A percentile compares a stretch with the other conserved stretches of the same genome.
These are phyloP conservation scores for Carcinoscorpius rotundicauda DNA, from an alignment of 1,140 invertebrate genomes.

Conservation along the genomic window DNA sequence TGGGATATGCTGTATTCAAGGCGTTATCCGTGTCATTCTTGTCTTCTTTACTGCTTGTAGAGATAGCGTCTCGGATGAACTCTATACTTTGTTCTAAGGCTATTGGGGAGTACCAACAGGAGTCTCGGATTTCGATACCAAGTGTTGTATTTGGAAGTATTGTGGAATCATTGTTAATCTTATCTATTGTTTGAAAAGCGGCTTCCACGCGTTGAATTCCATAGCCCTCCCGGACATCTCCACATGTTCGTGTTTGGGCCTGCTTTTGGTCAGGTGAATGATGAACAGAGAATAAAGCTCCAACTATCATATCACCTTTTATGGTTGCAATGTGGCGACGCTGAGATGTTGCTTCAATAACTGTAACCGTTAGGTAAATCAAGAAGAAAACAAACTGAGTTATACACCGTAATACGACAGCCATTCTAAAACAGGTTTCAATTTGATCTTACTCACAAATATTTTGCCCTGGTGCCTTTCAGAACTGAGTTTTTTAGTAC, in stretches of 20 bases:
- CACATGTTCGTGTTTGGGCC: slow-evolving; percentile 42
- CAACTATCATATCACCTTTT: slow-evolving; percentile 53
- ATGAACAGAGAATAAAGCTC: slow-evolving; percentile 60
- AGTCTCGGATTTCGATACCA: slow-evolving; percentile 63
- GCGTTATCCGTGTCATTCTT: slow-evolving; percentile 1
- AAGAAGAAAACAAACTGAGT: no score
- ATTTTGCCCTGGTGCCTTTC: no score
- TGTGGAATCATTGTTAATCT: slow-evolving; percentile 38
- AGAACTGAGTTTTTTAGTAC: no score
- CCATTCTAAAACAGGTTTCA: no score
- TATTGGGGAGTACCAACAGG: slow-evolving; percentile 59
- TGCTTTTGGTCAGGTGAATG: slow-evolving; percentile 46
- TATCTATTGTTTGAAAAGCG: slow-evolving; percentile 44
- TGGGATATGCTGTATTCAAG: neutral
- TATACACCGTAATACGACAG: no score
- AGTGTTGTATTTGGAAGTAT: slow-evolving; percentile 47
- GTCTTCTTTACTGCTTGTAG: slow-evolving; percentile 26
- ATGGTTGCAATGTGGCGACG: slow-evolving; percentile 16
- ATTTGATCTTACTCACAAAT: no score
- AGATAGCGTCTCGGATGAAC: slow-evolving; percentile 55
- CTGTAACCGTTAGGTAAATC: no score
- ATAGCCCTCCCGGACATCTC: slow-evolving; percentile 55
- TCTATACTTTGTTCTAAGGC: slow-evolving; percentile 64
- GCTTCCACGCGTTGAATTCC: slow-evolving; percentile 65
- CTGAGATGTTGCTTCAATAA: no score